Evolutionary conservation across 92 coral and sea anemone genomes (phyloP), one percentile per base, ranked within the genome.

Genomic region (Bergia puertoricense): DNA sequence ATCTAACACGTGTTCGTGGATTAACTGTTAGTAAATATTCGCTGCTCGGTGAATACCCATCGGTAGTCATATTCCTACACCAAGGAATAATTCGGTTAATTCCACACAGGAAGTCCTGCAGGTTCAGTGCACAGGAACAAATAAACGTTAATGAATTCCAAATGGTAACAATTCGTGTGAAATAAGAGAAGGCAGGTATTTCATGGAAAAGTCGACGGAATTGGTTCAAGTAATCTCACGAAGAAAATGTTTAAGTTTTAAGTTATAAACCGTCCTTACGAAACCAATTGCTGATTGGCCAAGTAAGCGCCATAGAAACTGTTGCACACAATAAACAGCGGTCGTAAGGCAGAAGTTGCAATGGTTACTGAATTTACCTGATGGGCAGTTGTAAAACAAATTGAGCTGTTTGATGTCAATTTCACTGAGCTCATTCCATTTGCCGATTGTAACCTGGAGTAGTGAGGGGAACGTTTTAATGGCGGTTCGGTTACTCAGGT

Each of bases 351-450:
- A 36, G 30, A 0, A 11, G 80, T 44, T 76, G 54, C 36, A 5
- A 45, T 71, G 43, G 78, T 20, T 40, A 78, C 54, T 76, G 10
- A 11, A 57, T 77, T 48, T 5, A 90, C 90, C 89, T 43, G 92
- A 40, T 20, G 89, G 89, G 13, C 92, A 90, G 76, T 73, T 86
- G 90, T 86, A 90, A 30, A 76, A 80, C 65, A 90, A 69, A 50
- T 86, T 90, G 38, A 90, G 37, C 68, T 90, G 92, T 54, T 90
- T 85, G 23, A 90, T 90, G 69, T 90, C 92, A 23, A 86, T 79
- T 22, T 90, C 92, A 43, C 86, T 85, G 38, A 90, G 86, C 38
- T 66, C n/a, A 20, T 85, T 86, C 89, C 92, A 62, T n/a, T 36
- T 40, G 72, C 85, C 85, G 10, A 81, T 81, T 38, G 68, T 46